Evolutionary conservation across 2,797 vertebrate species (phyloP).

Genomic region (Arctocebus calabarensis): DNA sequence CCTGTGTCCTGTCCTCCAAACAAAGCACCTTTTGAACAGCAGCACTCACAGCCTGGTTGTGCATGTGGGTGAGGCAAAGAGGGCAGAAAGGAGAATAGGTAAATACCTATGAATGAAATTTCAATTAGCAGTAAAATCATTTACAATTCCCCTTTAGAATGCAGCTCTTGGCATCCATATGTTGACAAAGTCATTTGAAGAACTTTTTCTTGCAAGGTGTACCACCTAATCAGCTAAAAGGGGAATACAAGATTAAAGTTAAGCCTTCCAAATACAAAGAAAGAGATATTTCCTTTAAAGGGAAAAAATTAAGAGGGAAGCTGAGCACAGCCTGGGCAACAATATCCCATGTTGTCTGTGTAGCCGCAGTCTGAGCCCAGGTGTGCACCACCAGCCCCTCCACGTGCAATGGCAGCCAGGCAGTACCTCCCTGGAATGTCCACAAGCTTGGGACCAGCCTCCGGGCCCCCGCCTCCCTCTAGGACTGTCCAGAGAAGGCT

Average conservation of each 20-base stretch:
- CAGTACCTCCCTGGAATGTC: neutral
- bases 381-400: neutral
- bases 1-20: neutral
- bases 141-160: neutral
- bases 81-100: no score
- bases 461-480: neutral
- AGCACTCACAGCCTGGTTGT: neutral
- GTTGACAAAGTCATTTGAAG: fast-evolving
- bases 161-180: fast-evolving
- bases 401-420: neutral
- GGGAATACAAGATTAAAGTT: neutral
- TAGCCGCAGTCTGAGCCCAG: neutral
- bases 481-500: neutral
- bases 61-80: neutral
- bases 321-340: neutral
- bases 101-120: neutral
- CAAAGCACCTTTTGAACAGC: neutral
- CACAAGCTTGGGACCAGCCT: neutral
- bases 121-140: neutral
- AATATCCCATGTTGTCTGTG: no score
- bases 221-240: neutral
- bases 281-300: neutral
- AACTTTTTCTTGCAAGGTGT: neutral
- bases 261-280: neutral
- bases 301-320: neutral